These are phyloP conservation scores for Cynopterus sphinx DNA, from an alignment of 2,797 vertebrate species.

Conservation along the genomic window DNA sequence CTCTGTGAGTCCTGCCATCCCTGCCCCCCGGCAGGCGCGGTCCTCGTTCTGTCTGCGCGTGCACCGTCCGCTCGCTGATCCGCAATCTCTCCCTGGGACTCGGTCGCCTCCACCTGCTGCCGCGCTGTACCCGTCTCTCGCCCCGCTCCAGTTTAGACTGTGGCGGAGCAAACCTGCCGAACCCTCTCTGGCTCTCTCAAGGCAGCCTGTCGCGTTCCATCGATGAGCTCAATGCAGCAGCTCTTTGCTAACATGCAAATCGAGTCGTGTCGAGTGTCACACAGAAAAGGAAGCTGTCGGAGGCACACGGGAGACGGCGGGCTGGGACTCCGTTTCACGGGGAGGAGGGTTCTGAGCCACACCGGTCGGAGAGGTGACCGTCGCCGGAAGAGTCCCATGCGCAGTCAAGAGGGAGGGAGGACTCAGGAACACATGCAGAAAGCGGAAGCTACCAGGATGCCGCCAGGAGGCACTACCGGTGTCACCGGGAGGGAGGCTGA, in stretches of 20 bases:
- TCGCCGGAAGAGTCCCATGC: not conserved
- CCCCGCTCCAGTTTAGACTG: not conserved
- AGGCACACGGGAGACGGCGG: constrained; percentile 5
- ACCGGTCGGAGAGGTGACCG: not conserved
- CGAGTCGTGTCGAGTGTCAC: constrained; percentile 32
- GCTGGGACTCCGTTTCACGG: constrained; percentile 12
- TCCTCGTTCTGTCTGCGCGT: not conserved
- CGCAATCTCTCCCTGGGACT: not conserved
- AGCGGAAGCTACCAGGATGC: not conserved
- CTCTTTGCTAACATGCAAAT: constrained; percentile 75
- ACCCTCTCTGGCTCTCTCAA: not conserved
- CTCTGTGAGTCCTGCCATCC: not conserved
- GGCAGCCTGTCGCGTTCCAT: not conserved
- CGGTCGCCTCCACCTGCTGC: not conserved
- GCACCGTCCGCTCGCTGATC: not conserved
- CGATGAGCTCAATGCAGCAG: not conserved
- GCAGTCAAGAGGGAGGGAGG: not conserved
- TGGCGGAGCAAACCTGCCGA: not conserved
- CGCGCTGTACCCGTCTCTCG: not conserved
- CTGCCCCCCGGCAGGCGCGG: not conserved
- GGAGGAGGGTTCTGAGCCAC: not conserved
- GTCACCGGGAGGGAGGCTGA: not conserved
- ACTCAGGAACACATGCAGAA: not conserved
- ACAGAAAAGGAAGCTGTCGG: not conserved
- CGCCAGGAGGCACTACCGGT: not conserved